Conservation (phyloP, 2,113 vertebrate genomes). For the Cygnus atratus region DNA sequence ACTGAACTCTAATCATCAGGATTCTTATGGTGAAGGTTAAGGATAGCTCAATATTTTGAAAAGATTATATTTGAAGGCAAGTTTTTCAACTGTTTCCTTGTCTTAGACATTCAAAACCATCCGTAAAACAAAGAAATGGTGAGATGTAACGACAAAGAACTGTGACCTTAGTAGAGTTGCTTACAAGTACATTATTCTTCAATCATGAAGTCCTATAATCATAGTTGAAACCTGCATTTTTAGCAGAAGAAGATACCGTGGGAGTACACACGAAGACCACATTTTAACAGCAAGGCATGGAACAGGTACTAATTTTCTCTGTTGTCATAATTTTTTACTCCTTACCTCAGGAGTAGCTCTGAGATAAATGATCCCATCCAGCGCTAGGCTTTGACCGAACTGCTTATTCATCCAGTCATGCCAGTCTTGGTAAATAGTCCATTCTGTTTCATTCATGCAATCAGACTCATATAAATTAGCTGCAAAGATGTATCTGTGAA, state of each 20-base stretch:
- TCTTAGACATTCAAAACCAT: not conserved
- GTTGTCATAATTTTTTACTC: fast-evolving
- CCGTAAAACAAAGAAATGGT: not conserved
- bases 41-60: not conserved
- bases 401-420: slow-evolving; percentile 91
- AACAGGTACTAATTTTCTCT: fast-evolving
- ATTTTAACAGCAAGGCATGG: not conserved
- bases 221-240: not conserved
- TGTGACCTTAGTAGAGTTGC: not conserved
- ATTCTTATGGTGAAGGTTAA: not conserved
- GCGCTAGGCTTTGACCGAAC: slow-evolving; percentile 84
- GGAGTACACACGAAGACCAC: not conserved
- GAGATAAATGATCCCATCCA: slow-evolving; percentile 96
- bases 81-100: not conserved
- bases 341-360: slow-evolving; percentile 89
- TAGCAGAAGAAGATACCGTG: not conserved
- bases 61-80: not conserved
- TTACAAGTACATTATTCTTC: not conserved
- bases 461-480: slow-evolving; percentile 92
- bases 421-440: slow-evolving; percentile 96
- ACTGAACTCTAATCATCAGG: not conserved
- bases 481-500: slow-evolving; percentile 91
- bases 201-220: not conserved
- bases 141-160: not conserved
- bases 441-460: slow-evolving; percentile 92